These are phyloP conservation scores for Lagria hirta DNA, from an alignment of 2,888 invertebrate species.

Conservation along the genomic window DNA sequence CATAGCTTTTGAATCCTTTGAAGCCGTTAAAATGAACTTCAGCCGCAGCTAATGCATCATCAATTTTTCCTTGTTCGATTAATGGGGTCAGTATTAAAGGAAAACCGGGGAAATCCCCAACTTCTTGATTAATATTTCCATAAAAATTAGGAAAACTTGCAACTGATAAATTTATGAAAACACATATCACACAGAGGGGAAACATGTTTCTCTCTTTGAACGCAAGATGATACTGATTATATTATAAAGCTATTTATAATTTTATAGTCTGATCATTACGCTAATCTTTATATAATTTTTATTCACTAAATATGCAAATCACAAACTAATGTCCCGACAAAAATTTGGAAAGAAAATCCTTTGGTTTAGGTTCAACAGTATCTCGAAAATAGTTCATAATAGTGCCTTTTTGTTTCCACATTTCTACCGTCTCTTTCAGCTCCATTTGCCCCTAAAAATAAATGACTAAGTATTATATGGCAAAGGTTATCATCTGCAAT, in stretches of 20 bases:
- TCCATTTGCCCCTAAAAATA: conserved; percentile 89
- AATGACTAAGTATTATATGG: neutral
- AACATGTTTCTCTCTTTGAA: no score
- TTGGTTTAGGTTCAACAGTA: conserved; percentile 79
- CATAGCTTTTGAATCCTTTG: conserved; percentile 66
- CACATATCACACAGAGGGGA: no score
- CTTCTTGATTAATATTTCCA: conserved; percentile 26
- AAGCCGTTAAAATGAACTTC: conserved; percentile 61
- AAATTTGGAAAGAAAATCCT: conserved; percentile 91
- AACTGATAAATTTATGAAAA: neutral
- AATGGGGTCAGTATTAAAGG: conserved; percentile 77
- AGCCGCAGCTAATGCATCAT: conserved; percentile 61
- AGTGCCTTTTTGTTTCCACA: conserved; percentile 89
- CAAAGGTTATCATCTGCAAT: conserved; percentile 4
- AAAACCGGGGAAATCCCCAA: conserved; percentile 51
- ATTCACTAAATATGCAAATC: neutral
- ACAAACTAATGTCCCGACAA: conserved; percentile 61
- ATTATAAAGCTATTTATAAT: no score
- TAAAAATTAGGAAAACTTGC: conserved; percentile 34
- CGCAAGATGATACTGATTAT: no score
- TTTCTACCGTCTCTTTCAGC: conserved; percentile 78
- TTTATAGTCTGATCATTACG: no score
- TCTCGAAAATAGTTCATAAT: conserved; percentile 88
- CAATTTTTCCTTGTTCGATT: conserved; percentile 69
- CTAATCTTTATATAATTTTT: conserved; percentile 1